Base-by-base conservation (phyloP, 37 sponge, comb jelly and placozoan genomes). In the Diacarnus erythraeanus region DNA sequence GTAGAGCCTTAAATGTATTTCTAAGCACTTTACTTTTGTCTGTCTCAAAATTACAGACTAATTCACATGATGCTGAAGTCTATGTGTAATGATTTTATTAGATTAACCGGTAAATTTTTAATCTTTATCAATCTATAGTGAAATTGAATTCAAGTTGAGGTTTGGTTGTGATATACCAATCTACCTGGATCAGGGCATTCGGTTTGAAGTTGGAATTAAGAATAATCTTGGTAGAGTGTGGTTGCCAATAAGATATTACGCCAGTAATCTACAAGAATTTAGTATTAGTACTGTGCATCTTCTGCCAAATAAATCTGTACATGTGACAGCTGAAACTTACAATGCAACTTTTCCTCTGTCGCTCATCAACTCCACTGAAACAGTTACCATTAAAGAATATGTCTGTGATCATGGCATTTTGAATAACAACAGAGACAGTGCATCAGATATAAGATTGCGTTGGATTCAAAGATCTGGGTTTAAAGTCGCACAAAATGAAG, bases 101-200 rank as follows among this genome's bases (percentile, higher is more conserved):
- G n/a, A n/a, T n/a, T n/a, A n/a, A n/a, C n/a, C n/a, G n/a, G n/a
- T n/a, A n/a, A n/a, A n/a, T n/a, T n/a, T n/a, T n/a, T n/a, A n/a
- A n/a, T n/a, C n/a, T n/a, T n/a, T n/a, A n/a, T n/a, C n/a, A n/a
- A n/a, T 65, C 17, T 65, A 18, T 30, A 71, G 71, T 5, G 71
- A 71, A 35, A 71, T 71, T 6, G 42, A 40, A 42, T 71, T 71
- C 43, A 71, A 71, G 43, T 25, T 71, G 41, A 71, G 38, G 43
- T 37, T 71, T n/a, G 71, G 71, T 10, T 71, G 71, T 40, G 9
- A 38, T 12, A 10, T 35, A 23, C 43, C 71, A 25, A 42, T 2
- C 15, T 5, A 6, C 71, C 9, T 39, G 9, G 71, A 71, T 20
- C 71, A 71, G 22, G 71, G 71, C 38, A 27, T 71, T 3, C 42